Evolutionary conservation across 2,797 vertebrate genomes (phyloP).

Genomic region (Threskiornis aethiopicus): DNA sequence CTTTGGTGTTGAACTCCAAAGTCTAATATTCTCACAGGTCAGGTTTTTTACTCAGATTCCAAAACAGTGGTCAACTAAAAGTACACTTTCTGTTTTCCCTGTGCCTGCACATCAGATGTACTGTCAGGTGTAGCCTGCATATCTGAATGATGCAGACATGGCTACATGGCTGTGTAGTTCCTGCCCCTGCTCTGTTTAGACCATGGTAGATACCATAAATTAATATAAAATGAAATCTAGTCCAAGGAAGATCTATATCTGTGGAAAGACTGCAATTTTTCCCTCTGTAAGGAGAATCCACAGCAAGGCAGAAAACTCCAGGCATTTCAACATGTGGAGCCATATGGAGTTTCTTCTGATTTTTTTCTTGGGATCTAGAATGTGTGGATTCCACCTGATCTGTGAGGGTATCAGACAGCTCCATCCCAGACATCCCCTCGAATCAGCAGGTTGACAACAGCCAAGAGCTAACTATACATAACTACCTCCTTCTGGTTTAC

Average conservation of each 20-base stretch:
- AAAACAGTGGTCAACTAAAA: not conserved
- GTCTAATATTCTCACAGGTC: not conserved
- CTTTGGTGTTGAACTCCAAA: not conserved
- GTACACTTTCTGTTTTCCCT: not conserved
- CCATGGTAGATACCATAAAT: not conserved
- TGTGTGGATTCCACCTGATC: not conserved
- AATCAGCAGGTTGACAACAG: not conserved
- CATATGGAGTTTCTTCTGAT: not conserved
- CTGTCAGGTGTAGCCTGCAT: not conserved
- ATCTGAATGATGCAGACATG: not conserved
- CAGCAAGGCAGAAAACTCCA: not conserved
- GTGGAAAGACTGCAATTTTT: not conserved
- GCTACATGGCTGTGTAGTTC: not conserved
- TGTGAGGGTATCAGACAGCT: not conserved
- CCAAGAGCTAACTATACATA: not conserved
- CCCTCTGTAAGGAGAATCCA: not conserved
- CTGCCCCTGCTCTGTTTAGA: not conserved
- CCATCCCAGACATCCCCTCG: not conserved
- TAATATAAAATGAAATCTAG: not conserved
- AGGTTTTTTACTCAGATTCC: not conserved
- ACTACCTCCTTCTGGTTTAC: not conserved
- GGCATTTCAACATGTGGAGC: not conserved
- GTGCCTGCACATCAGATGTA: not conserved
- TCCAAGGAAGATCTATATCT: not conserved
- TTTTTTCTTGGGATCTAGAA: not conserved